A percentile compares a stretch with the other conserved stretches of the same genome.
Evolutionary conservation across 2,113 vertebrate genomes (phyloP).

Genomic region (Leptobrachium ailaonicum): DNA sequence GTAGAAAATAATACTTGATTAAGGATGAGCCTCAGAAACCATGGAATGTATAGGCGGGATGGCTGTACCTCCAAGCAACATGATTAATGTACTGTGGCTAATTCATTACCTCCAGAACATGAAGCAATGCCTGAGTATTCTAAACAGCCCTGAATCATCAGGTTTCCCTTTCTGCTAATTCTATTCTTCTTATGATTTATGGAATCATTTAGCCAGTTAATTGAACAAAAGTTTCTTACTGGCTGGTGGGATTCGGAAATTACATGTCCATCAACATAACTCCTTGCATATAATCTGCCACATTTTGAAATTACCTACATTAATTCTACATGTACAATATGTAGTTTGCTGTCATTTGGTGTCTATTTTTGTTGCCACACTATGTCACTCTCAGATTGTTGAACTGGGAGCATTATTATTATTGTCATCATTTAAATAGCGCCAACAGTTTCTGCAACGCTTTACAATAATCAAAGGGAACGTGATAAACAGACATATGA

Average conservation of each 20-base stretch:
- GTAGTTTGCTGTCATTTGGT: not conserved
- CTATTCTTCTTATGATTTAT: not conserved
- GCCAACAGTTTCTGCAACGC: too few species aligned
- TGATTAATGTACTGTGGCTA: not conserved
- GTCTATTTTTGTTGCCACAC: too few species aligned
- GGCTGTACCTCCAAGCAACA: not conserved
- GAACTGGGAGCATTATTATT: too few species aligned
- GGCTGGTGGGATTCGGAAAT: not conserved
- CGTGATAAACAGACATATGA: too few species aligned
- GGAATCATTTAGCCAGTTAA: not conserved
- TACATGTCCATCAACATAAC: not conserved
- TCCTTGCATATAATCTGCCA: not conserved
- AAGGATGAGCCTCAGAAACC: not conserved
- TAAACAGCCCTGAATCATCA: not conserved
- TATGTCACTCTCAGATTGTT: too few species aligned
- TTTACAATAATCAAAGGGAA: too few species aligned
- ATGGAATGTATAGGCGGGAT: not conserved
- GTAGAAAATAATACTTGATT: too few species aligned
- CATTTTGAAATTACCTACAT: not conserved
- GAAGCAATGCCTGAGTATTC: not conserved
- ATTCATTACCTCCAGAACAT: not conserved
- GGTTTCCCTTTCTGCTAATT: slow-evolving; percentile 8
- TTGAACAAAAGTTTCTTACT: slow-evolving; percentile 11
- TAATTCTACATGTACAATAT: not conserved
- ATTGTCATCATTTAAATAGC: too few species aligned